Evolutionary conservation across 1,140 invertebrate species (phyloP).

Genomic region (Drosophila kikkawai): DNA sequence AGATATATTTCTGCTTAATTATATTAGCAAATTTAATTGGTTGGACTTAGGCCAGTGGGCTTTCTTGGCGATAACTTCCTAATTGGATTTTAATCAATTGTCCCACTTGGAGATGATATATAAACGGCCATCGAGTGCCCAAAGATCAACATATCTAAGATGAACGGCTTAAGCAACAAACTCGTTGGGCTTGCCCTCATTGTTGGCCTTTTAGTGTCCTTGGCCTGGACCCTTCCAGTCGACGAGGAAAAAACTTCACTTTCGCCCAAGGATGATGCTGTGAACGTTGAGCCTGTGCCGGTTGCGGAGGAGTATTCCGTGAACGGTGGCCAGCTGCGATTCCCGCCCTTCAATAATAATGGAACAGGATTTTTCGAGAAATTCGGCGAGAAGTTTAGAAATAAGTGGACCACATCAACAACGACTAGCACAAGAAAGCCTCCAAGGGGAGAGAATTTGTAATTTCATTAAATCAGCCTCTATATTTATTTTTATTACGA

Average conservation of each 20-base stretch:
- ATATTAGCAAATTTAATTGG: constrained; percentile 44
- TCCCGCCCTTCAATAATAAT: constrained; percentile 24
- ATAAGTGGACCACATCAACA: constrained; percentile 21
- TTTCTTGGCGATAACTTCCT: constrained; percentile 35
- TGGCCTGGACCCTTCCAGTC: constrained; percentile 29
- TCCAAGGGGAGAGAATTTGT: neutral
- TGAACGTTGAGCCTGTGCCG: neutral
- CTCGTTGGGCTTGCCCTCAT: constrained; percentile 12
- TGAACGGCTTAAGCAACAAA: constrained; percentile 17
- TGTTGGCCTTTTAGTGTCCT: constrained; percentile 30
- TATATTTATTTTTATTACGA: neutral
- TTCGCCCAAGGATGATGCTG: neutral
- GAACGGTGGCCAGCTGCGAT: constrained; percentile 10
- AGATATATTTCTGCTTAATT: constrained; percentile 15
- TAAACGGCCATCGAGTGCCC: constrained; percentile 3
- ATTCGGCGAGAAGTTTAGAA: constrained; percentile 31
- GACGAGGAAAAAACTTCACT: constrained; percentile 3
- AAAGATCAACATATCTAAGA: constrained; percentile 15
- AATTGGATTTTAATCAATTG: constrained; percentile 43
- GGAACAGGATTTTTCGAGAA: constrained; percentile 20
- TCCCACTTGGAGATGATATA: constrained; percentile 38
- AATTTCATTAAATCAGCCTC: no score
- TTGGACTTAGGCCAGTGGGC: neutral
- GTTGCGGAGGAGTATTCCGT: constrained; percentile 4
- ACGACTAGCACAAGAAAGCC: constrained; percentile 1